Evolutionary conservation across 2,797 vertebrate species (phyloP).

Genomic region (Melanotaenia boesemani): DNA sequence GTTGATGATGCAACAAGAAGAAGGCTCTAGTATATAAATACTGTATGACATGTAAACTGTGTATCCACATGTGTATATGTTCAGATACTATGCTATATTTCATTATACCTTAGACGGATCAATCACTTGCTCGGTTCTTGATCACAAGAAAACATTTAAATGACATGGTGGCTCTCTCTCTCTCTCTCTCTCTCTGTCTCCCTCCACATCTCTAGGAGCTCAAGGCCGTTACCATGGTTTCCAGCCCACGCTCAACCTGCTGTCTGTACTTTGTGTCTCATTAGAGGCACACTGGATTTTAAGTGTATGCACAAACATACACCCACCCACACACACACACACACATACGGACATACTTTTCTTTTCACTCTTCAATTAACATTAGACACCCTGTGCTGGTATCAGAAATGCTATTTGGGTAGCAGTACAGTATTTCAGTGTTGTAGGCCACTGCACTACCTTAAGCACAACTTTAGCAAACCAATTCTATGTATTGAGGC

Average conservation of each 20-base stretch:
- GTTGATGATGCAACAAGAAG: slow-evolving; percentile 24
- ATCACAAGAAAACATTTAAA: slow-evolving; percentile 52
- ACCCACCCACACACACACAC: neutral
- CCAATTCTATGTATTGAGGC: slow-evolving; percentile 50
- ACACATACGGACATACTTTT: slow-evolving; percentile 17
- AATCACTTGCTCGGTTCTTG: slow-evolving; percentile 35
- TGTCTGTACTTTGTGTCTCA: slow-evolving; percentile 76
- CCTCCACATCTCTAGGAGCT: slow-evolving; percentile 58
- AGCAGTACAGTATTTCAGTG: slow-evolving; percentile 54
- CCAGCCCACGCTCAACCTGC: slow-evolving; percentile 75
- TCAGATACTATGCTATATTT: neutral
- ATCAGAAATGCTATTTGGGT: slow-evolving; percentile 62
- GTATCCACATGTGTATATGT: neutral
- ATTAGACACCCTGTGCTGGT: slow-evolving; percentile 46
- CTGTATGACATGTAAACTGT: neutral
- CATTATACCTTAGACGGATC: slow-evolving; percentile 31
- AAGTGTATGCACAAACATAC: slow-evolving; percentile 43
- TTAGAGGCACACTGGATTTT: slow-evolving; percentile 71
- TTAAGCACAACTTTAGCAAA: slow-evolving; percentile 64
- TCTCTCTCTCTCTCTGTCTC: slow-evolving; percentile 26
- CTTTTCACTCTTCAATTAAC: slow-evolving; percentile 60
- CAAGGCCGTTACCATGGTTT: slow-evolving; percentile 77
- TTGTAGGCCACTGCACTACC: slow-evolving; percentile 52
- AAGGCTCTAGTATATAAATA: neutral
- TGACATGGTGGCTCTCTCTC: slow-evolving; percentile 39